Percentiles rank a stretch among this genome's conserved stretches.
Conservation (phyloP, 1,140 invertebrate genomes). For the Bilobella aurantiaca region DNA sequence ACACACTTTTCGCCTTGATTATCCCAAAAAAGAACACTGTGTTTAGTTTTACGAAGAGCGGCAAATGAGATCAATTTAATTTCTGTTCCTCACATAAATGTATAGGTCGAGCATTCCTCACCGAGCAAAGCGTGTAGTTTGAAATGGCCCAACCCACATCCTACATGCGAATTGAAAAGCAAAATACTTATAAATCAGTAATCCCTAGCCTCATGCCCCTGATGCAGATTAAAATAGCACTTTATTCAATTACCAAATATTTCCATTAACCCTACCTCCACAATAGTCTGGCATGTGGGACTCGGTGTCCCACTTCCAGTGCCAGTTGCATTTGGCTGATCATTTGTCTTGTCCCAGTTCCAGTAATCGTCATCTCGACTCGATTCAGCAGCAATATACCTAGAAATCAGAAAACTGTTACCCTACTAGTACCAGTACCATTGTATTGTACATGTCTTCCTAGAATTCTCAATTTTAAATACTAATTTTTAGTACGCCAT, state of each 20-base stretch:
- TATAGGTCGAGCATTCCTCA: conserved; percentile 30
- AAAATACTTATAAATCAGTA: no score
- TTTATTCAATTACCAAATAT: neutral
- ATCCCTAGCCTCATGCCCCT: no score
- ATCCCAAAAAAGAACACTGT: neutral
- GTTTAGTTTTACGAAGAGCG: no score
- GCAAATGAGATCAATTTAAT: no score
- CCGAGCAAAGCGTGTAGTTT: conserved; percentile 29
- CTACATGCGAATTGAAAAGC: neutral
- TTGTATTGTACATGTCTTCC: no score
- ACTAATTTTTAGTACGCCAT: no score
- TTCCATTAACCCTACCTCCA: neutral
- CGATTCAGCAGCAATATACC: no score
- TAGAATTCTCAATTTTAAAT: neutral
- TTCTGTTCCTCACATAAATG: conserved; percentile 24
- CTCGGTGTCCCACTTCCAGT: neutral
- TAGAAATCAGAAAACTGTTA: no score
- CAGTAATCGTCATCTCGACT: no score
- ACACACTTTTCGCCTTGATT: conserved; percentile 16
- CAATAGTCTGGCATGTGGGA: neutral
- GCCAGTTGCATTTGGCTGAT: neutral
- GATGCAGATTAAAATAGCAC: neutral
- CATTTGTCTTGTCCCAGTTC: neutral
- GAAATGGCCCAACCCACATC: conserved; percentile 25
- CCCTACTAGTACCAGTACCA: no score